Base-by-base conservation (phyloP, 2,888 invertebrate genomes). In the Schrankia costaestrigalis region DNA sequence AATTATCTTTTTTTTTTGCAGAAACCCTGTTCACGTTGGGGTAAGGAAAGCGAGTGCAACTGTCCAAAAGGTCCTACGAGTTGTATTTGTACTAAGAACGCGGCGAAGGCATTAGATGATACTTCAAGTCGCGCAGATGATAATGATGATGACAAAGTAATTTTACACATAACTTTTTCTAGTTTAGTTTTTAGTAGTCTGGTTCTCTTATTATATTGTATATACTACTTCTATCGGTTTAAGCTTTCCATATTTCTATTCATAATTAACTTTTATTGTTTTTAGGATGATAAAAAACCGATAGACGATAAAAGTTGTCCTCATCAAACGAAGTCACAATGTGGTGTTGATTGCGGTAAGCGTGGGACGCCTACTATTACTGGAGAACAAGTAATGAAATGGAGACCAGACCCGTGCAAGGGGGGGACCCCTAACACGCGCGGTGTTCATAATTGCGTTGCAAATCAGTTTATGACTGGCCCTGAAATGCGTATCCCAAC, bases 1-100 rank as follows among this genome's bases (percentile, higher is more conserved):
- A 2, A 1, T 18, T 18, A 8, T 18, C 8, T 3, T 3, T 2
- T 18, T 18, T 3, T 4, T 14, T 45, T 34, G 2, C 26, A 85
- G 85, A 70, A 69, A 0, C 63, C 82, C 1, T 86, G 85, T 43
- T 45, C 30, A 1, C 78, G 73, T 9, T 86, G 84, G 84, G 71
- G 68, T 1, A 71, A 67, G 1, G 36, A 55, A 0, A 63, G 39
- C 3, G 85, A 85, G 44, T 86, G 86, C 40, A 61, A 84, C 35
- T 86, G 86, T 43, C 80, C 83, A 0, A 71, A 66, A n/a, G 84
- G 84, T 3, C 75, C 79, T 0, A 71, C 71, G 14, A 28, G 30
- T 2, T 86, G 86, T 34, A 46, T 74, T 8, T 86, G 85, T 40
- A 47, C 46, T 1, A 68, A 54, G 24, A 67, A 58, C 22, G 74